Conservation (phyloP, 2,888 invertebrate species). For the Alcis repandata region DNA sequence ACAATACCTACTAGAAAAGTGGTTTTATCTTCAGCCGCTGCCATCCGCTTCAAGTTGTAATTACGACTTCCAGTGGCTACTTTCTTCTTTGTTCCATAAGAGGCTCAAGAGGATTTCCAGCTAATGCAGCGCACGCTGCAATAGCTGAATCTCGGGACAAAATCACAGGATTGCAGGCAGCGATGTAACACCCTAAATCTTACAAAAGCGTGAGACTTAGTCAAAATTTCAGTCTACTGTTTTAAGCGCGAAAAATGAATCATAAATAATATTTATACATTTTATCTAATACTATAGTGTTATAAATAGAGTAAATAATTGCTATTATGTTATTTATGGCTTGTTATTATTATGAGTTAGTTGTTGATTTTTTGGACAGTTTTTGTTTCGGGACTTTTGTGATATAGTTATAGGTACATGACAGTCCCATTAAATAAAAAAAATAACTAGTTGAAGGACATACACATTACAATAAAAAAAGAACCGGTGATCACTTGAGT, state of each 20-base stretch:
- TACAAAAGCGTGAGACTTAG: slow-evolving; percentile 9
- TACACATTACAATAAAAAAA: too few relatives aligned
- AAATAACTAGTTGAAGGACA: too few relatives aligned
- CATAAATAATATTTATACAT: neutral
- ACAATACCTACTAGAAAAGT: neutral
- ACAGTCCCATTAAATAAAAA: too few relatives aligned
- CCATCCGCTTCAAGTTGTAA: slow-evolving; percentile 18
- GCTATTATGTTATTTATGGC: too few relatives aligned
- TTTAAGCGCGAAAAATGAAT: neutral
- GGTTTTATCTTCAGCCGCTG: slow-evolving; percentile 17
- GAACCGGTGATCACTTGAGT: too few relatives aligned
- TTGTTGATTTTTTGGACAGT: too few relatives aligned
- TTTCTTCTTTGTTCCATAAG: slow-evolving; percentile 45
- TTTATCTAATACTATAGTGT: neutral
- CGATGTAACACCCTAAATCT: slow-evolving; percentile 28
- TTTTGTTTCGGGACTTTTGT: too few relatives aligned
- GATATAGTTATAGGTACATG: too few relatives aligned
- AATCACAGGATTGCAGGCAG: slow-evolving; percentile 52
- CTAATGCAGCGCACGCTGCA: slow-evolving; percentile 59
- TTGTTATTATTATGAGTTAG: too few relatives aligned
- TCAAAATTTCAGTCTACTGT: neutral
- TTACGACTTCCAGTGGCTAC: slow-evolving; percentile 45
- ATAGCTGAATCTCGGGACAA: slow-evolving; percentile 56
- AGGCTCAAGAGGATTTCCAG: slow-evolving; percentile 59
- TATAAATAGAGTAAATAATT: too few relatives aligned